These are phyloP conservation scores for Acanthosepion pharaonis DNA, from an alignment of 2,888 invertebrate genomes.

Conservation along the genomic window DNA sequence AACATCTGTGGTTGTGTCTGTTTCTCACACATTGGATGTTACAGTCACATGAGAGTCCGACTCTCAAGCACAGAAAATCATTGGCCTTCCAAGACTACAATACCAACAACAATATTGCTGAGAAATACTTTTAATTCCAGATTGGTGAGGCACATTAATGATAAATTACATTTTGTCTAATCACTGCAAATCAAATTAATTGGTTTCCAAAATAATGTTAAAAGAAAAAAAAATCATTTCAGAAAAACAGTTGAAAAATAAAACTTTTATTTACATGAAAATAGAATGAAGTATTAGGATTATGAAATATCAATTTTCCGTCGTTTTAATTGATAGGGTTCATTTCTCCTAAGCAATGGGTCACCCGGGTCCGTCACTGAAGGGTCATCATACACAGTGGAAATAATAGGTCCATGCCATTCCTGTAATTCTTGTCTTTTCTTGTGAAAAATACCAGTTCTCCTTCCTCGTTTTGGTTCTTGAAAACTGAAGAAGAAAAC, in stretches of 20 bases:
- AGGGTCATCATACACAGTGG: constrained; percentile 70
- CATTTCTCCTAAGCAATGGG: constrained; percentile 62
- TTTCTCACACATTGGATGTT: too few relatives aligned
- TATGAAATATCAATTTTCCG: constrained; percentile 47
- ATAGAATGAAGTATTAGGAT: background rate
- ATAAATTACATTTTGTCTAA: too few relatives aligned
- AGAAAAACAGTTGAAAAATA: background rate
- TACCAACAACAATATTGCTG: too few relatives aligned
- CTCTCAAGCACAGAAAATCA: too few relatives aligned
- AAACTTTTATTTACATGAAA: background rate
- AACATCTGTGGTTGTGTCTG: too few relatives aligned
- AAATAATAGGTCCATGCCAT: constrained; percentile 53
- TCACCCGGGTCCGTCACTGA: constrained; percentile 68
- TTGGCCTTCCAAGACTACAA: too few relatives aligned
- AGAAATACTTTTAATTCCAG: background rate
- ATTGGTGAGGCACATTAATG: too few relatives aligned
- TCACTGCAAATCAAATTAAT: too few relatives aligned
- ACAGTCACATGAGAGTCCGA: too few relatives aligned
- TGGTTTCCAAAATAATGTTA: too few relatives aligned
- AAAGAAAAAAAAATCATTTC: background rate
- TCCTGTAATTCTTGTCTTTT: constrained; percentile 49
- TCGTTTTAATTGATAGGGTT: constrained; percentile 65
- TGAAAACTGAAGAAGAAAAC: constrained; percentile 61
- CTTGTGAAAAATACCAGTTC: constrained; percentile 44
- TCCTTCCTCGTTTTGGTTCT: constrained; percentile 64